These are phyloP conservation scores for Labeo calbasu DNA, from an alignment of 2,797 vertebrate species.

Conservation along the genomic window DNA sequence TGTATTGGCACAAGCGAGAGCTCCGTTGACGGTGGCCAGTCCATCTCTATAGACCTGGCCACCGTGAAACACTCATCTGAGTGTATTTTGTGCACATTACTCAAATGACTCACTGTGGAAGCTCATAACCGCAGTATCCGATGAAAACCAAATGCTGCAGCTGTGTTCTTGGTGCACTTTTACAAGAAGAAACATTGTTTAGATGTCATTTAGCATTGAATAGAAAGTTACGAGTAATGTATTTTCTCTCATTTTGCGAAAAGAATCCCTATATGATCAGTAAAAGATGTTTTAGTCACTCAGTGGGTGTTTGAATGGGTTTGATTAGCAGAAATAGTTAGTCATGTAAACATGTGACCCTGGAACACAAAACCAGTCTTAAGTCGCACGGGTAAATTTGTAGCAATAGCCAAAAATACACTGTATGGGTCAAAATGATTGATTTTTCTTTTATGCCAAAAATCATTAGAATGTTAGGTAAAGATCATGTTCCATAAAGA, in stretches of 20 bases:
- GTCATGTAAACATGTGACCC: background rate
- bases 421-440: too few species aligned
- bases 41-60: constrained; percentile 24
- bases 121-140: background rate
- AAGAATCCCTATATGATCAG: background rate
- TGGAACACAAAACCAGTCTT: too few species aligned
- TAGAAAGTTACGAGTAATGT: background rate
- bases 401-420: too few species aligned
- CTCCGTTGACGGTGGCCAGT: constrained; percentile 1
- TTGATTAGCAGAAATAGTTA: background rate
- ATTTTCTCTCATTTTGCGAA: background rate
- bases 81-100: constrained; percentile 14
- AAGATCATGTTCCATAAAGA: too few species aligned
- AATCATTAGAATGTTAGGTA: too few species aligned
- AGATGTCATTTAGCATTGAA: background rate
- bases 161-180: background rate
- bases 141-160: background rate
- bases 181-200: background rate
- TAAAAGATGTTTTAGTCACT: background rate
- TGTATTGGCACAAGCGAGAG: constrained; percentile 24
- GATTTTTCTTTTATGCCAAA: too few species aligned
- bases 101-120: background rate
- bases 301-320: background rate
- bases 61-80: constrained; percentile 25
- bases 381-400: too few species aligned